Conservation (phyloP, 1,140 invertebrate genomes). For the Delia radicum region DNA sequence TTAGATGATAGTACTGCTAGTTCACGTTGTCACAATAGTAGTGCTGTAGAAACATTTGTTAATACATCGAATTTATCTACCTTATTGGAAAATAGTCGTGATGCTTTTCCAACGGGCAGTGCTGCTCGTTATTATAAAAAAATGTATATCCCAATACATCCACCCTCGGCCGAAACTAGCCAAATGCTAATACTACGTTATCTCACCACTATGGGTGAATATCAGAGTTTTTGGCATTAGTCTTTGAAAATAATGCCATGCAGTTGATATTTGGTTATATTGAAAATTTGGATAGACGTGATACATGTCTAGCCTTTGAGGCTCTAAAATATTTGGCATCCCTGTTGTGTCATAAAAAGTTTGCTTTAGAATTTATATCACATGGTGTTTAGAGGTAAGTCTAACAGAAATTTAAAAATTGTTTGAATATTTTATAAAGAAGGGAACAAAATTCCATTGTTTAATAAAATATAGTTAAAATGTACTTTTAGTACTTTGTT, state of each 20-base stretch:
- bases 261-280: conserved; percentile 87
- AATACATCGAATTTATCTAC: conserved; percentile 48
- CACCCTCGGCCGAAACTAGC: conserved; percentile 80
- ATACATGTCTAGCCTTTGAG: conserved; percentile 92
- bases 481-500: no score
- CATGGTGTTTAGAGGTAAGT: conserved; percentile 73
- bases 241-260: conserved; percentile 89
- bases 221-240: conserved; percentile 91
- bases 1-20: conserved; percentile 8
- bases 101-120: conserved; percentile 37
- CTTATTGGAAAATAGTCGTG: conserved; percentile 50
- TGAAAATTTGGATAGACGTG: conserved; percentile 83
- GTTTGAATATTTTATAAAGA: no score
- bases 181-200: conserved; percentile 92
- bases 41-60: conserved; percentile 25
- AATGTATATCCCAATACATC: conserved; percentile 76
- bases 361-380: conserved; percentile 91
- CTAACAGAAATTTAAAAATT: neutral
- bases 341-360: conserved; percentile 94
- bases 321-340: conserved; percentile 91
- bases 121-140: conserved; percentile 42
- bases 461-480: no score
- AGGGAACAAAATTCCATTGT: no score
- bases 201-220: conserved; percentile 92
- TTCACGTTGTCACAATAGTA: conserved; percentile 15